Evolutionary conservation across 2,797 vertebrate species (phyloP).

Genomic region (Setipinna tenuifilis): DNA sequence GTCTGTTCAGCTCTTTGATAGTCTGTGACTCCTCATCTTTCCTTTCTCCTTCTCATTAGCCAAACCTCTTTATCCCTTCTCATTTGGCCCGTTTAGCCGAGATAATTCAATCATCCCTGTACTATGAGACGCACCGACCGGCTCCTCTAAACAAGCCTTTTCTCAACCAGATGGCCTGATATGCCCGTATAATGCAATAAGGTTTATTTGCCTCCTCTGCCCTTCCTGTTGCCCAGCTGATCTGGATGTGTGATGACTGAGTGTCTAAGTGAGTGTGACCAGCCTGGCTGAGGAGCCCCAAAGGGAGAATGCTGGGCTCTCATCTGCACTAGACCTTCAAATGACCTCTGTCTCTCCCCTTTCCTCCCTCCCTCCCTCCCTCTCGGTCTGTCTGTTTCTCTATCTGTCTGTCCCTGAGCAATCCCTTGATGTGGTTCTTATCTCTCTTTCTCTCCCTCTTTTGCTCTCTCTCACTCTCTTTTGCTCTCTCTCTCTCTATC

Average conservation of each 20-base stretch:
- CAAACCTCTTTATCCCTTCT: slow-evolving; percentile 58
- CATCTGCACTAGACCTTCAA: slow-evolving; percentile 42
- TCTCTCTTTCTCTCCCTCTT: neutral
- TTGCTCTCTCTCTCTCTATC: neutral
- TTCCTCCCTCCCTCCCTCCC: neutral
- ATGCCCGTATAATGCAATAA: slow-evolving; percentile 64
- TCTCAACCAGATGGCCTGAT: slow-evolving; percentile 47
- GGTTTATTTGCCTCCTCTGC: slow-evolving; percentile 61
- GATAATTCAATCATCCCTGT: slow-evolving; percentile 63
- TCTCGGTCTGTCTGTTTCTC: neutral
- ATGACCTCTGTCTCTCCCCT: slow-evolving; percentile 37
- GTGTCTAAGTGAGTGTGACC: slow-evolving; percentile 40
- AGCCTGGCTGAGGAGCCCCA: slow-evolving; percentile 27
- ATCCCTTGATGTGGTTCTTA: neutral
- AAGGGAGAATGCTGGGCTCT: slow-evolving; percentile 18
- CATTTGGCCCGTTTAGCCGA: slow-evolving; percentile 47
- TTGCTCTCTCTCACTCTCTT: neutral
- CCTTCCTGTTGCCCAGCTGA: slow-evolving; percentile 51
- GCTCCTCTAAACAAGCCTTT: slow-evolving; percentile 68
- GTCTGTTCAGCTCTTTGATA: slow-evolving; percentile 59
- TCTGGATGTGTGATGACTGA: slow-evolving; percentile 47
- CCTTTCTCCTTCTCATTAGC: slow-evolving; percentile 68
- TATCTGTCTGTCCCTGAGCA: neutral
- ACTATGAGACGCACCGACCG: slow-evolving; percentile 59
- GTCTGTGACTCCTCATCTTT: slow-evolving; percentile 52